Conservation (phyloP, 2,113 vertebrate species). For the Rhynchomys soricoides region DNA sequence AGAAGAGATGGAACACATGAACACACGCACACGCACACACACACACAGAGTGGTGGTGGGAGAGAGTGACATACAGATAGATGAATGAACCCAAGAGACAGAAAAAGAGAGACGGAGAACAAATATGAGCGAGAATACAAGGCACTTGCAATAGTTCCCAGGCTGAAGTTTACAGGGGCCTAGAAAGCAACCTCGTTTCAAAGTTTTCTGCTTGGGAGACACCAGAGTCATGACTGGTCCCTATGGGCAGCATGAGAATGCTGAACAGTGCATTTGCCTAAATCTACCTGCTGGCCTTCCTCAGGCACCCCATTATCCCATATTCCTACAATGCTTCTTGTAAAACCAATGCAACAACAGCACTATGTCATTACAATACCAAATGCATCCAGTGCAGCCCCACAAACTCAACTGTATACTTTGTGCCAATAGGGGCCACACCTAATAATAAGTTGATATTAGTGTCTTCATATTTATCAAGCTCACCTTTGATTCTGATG, state of each 20-base stretch:
- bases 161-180: not conserved
- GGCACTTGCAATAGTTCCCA: not conserved
- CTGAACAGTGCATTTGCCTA: accelerated
- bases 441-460: not conserved
- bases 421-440: accelerated
- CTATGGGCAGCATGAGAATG: no score
- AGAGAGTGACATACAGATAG: not conserved
- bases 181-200: not conserved
- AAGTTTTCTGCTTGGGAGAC: not conserved
- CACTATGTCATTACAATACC: not conserved
- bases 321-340: not conserved
- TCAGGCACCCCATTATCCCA: not conserved
- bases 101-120: not conserved
- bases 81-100: not conserved
- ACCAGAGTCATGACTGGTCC: not conserved
- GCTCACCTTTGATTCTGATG: slow-evolving; percentile 80
- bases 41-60: not conserved
- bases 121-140: not conserved
- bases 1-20: not conserved
- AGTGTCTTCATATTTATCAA: not conserved
- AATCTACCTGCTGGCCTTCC: not conserved
- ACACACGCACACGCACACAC: not conserved
- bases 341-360: not conserved
- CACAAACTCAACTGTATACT: not conserved
- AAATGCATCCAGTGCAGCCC: not conserved